These are phyloP conservation scores for Odobenus rosmarus DNA, from an alignment of 2,113 vertebrate species.

Conservation along the genomic window DNA sequence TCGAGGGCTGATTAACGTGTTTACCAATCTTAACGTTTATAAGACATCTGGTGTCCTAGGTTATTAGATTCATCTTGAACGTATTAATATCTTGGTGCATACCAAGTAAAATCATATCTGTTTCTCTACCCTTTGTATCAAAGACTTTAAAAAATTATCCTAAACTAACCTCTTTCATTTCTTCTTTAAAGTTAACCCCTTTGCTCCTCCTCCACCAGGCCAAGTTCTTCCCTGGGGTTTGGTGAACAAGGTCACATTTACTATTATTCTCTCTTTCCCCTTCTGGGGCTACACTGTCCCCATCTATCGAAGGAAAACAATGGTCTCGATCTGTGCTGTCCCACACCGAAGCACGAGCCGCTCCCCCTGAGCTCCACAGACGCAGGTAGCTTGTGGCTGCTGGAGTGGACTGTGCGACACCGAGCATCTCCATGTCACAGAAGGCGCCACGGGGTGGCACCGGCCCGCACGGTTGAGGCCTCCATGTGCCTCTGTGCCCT, in stretches of 20 bases:
- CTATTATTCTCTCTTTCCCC: background rate
- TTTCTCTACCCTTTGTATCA: background rate
- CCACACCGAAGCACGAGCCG: background rate
- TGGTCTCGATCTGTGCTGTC: background rate
- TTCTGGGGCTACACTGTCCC: background rate
- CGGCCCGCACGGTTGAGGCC: background rate
- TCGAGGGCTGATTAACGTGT: background rate
- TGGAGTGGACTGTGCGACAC: background rate
- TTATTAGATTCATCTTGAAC: background rate
- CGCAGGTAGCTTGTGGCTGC: background rate
- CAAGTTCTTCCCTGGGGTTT: background rate
- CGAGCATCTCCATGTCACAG: background rate
- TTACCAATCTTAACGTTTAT: background rate
- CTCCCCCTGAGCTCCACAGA: background rate
- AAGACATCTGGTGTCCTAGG: background rate
- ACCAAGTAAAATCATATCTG: background rate
- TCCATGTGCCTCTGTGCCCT: too few relatives aligned
- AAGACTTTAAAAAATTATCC: background rate
- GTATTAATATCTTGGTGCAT: background rate
- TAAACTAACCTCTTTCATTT: background rate
- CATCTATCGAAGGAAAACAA: background rate
- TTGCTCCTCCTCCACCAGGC: background rate
- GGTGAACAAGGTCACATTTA: background rate
- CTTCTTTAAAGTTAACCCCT: background rate
- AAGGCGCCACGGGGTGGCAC: background rate